These are phyloP conservation scores for Auanema freiburgensis DNA, from an alignment of 2,888 invertebrate species.

Conservation along the genomic window DNA sequence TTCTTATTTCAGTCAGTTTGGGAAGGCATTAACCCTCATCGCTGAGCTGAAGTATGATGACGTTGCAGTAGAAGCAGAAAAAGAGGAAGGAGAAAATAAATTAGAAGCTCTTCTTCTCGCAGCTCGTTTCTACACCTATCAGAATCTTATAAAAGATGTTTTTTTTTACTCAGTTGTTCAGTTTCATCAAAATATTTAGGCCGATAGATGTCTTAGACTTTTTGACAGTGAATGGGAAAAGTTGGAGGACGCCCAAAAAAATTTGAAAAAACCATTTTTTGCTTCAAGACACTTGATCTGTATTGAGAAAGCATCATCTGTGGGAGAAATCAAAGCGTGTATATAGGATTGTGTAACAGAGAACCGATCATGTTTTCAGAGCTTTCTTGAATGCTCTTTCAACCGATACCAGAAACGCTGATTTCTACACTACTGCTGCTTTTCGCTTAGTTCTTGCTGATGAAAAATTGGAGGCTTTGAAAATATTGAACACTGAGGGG, in stretches of 20 bases:
- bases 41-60: constrained; percentile 16
- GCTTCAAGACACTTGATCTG: constrained; percentile 11
- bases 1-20: constrained; percentile 11
- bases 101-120: constrained; percentile 18
- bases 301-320: constrained; percentile 16
- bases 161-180: neutral
- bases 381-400: constrained; percentile 14
- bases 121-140: constrained; percentile 17
- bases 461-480: constrained; percentile 23
- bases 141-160: constrained; percentile 13
- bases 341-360: constrained; percentile 7
- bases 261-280: neutral
- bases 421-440: constrained; percentile 24
- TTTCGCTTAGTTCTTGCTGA: constrained; percentile 20
- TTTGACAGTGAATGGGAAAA: constrained; percentile 12
- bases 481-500: constrained; percentile 16
- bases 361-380: constrained; percentile 4
- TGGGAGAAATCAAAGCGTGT: constrained; percentile 19
- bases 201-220: constrained; percentile 1
- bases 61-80: constrained; percentile 10
- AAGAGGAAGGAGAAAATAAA: neutral
- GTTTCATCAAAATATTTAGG: neutral
- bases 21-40: constrained; percentile 16
- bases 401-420: constrained; percentile 18
- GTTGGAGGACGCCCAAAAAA: constrained; percentile 16